phyloP scores from a whole-genome alignment of 2,113 vertebrate species.

The Columbina picui region DNA sequence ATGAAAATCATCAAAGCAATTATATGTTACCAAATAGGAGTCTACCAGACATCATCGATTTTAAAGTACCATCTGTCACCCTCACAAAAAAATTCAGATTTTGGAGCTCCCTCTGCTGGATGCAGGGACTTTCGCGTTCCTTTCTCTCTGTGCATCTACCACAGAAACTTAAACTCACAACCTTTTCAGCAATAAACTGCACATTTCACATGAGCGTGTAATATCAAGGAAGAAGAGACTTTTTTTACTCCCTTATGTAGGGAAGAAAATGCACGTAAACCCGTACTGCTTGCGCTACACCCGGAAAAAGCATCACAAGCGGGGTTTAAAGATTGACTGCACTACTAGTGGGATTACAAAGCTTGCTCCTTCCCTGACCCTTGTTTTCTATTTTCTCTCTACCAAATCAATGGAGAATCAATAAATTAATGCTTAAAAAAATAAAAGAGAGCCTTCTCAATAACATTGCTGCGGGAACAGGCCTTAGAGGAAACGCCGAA shows the following conservation, averaged over 20 bases:
- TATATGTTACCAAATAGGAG: neutral
- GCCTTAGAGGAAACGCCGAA: neutral
- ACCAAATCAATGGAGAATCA: neutral
- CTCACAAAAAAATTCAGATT: neutral
- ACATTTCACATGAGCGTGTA: neutral
- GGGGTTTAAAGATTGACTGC: neutral
- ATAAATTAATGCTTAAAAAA: neutral
- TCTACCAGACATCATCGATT: neutral
- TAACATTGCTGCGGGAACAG: neutral
- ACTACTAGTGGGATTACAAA: neutral
- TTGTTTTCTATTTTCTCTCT: neutral
- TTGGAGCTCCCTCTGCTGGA: constrained; percentile 62
- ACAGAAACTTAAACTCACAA: too few relatives aligned
- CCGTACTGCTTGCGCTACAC: neutral
- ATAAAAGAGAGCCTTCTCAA: neutral
- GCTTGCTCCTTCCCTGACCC: neutral
- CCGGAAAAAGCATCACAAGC: neutral
- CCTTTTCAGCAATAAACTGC: neutral
- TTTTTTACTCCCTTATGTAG: too few relatives aligned
- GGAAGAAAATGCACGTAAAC: neutral
- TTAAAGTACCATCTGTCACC: neutral
- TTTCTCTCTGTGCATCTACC: fast-evolving
- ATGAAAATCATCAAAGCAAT: constrained; percentile 10
- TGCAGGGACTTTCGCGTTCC: neutral
- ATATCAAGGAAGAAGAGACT: neutral